These are phyloP conservation scores for Telmatochromis brichardi DNA, from an alignment of 2,113 vertebrate genomes.

Conservation along the genomic window DNA sequence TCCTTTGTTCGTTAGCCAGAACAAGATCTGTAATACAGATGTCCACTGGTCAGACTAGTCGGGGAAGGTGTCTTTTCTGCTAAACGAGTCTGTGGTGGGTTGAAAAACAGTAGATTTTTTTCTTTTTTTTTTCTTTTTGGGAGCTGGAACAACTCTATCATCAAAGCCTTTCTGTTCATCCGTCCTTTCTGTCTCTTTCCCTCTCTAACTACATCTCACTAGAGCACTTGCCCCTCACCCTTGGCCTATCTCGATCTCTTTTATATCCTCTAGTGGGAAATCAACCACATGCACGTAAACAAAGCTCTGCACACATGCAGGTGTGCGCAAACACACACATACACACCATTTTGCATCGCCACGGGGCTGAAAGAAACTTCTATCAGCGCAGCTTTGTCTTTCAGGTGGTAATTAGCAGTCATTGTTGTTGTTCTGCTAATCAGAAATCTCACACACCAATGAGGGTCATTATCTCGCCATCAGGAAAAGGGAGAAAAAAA, in stretches of 20 bases:
- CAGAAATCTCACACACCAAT: conserved; percentile 59
- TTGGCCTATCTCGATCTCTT: conserved; percentile 18
- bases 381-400: conserved; percentile 57
- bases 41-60: background rate
- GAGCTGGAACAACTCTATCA: conserved; percentile 14
- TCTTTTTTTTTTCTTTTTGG: background rate
- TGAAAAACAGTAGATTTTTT: background rate
- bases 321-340: background rate
- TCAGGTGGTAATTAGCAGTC: conserved; percentile 69
- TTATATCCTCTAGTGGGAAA: conserved; percentile 44
- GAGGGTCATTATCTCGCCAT: conserved; percentile 65
- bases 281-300: conserved; percentile 27
- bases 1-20: background rate
- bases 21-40: background rate
- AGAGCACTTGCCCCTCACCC: conserved; percentile 24
- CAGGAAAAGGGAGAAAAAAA: conserved; percentile 23
- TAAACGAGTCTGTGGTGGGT: background rate
- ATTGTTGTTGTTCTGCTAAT: conserved; percentile 67
- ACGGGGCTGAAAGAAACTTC: conserved; percentile 44
- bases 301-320: background rate
- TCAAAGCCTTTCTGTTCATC: conserved; percentile 14
- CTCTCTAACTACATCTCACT: conserved; percentile 4
- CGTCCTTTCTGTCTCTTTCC: background rate
- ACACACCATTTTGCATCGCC: conserved; percentile 11
- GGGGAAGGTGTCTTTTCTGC: background rate